Evolutionary conservation across 1,140 invertebrate species (phyloP).

Genomic region (Pogonomyrmex barbatus): DNA sequence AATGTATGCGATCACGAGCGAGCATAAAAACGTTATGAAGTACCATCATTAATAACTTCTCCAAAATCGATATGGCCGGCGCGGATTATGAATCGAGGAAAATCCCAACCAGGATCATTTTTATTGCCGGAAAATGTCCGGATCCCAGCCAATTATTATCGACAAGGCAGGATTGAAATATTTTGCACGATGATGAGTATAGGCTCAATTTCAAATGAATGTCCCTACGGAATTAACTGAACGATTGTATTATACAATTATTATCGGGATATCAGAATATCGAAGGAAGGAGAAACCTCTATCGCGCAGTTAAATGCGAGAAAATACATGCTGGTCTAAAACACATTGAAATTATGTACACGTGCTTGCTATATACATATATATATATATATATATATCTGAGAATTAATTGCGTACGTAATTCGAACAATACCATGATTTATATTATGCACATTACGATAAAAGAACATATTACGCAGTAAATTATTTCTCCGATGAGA

Average conservation of each 20-base stretch:
- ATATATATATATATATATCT: constrained; percentile 20
- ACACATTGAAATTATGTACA: constrained; percentile 53
- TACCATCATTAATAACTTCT: constrained; percentile 42
- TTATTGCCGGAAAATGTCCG: constrained; percentile 41
- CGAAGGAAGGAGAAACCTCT: constrained; percentile 40
- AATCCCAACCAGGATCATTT: constrained; percentile 39
- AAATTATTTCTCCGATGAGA: constrained; percentile 61
- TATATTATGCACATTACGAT: constrained; percentile 41
- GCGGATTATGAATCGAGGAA: constrained; percentile 44
- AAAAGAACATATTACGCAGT: constrained; percentile 67
- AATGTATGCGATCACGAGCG: not conserved
- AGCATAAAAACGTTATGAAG: constrained; percentile 31
- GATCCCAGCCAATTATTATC: constrained; percentile 48
- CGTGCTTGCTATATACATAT: not conserved
- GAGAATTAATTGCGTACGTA: constrained; percentile 66
- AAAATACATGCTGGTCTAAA: constrained; percentile 48
- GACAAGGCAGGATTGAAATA: constrained; percentile 51
- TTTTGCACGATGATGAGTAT: constrained; percentile 46
- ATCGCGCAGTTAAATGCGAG: constrained; percentile 37
- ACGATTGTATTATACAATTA: constrained; percentile 55
- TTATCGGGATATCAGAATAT: constrained; percentile 53
- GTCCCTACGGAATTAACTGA: constrained; percentile 55
- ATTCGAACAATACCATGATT: constrained; percentile 68
- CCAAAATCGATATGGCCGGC: constrained; percentile 28
- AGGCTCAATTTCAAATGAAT: constrained; percentile 57